Evolutionary conservation across 1,140 invertebrate genomes (phyloP).

Genomic region (Drosophila ambigua): DNA sequence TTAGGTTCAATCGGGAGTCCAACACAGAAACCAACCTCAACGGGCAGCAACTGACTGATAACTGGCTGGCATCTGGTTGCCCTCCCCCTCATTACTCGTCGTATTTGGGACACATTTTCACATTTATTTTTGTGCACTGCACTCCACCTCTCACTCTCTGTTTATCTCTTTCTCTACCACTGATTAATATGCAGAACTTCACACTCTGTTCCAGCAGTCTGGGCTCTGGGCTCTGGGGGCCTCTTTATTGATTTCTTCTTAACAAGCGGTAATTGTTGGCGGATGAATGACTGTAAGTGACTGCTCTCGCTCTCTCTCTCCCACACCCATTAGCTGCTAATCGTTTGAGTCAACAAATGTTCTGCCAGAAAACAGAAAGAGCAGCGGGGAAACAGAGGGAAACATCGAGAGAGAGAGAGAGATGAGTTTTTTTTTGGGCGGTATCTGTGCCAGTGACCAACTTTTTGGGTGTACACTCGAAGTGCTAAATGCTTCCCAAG

Average conservation of each 20-base stretch:
- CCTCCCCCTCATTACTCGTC: no score
- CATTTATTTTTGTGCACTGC: not conserved
- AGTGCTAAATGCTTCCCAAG: no score
- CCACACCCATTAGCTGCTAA: conserved; percentile 65
- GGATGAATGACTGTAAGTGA: conserved; percentile 31
- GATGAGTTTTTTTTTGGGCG: not conserved
- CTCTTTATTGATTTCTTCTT: conserved; percentile 42
- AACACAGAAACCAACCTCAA: conserved; percentile 14
- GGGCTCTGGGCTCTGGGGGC: not conserved
- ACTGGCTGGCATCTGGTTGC: not conserved
- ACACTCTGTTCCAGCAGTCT: conserved; percentile 48
- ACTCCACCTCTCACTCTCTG: conserved; percentile 5
- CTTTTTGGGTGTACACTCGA: conserved; percentile 30
- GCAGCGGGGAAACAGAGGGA: not conserved
- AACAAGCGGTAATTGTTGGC: conserved; percentile 65
- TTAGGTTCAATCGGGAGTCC: not conserved
- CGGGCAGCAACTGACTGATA: conserved; percentile 45
- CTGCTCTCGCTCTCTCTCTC: conserved; percentile 10
- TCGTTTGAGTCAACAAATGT: conserved; percentile 70
- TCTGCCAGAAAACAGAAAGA: not conserved
- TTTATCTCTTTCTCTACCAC: conserved; percentile 2
- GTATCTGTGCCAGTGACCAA: conserved; percentile 67
- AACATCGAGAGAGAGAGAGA: no score
- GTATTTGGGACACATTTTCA: conserved; percentile 19
- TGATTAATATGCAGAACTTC: conserved; percentile 69